Conservation (phyloP, 2,797 vertebrate genomes). For the Fratercula arctica region DNA sequence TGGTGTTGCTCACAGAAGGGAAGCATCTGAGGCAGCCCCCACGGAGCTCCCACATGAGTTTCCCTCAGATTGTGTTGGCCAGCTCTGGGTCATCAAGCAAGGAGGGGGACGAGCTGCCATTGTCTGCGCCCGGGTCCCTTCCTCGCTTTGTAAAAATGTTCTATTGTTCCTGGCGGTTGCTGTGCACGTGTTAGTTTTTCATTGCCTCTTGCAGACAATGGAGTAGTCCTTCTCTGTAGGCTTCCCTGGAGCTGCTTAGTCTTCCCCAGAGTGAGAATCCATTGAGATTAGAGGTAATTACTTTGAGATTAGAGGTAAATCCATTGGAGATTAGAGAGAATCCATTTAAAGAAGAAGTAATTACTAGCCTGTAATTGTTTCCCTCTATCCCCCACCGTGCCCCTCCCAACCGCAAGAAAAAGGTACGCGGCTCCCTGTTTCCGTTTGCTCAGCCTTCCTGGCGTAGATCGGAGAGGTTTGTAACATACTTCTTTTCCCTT, state of each 20-base stretch:
- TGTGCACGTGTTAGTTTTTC: background rate
- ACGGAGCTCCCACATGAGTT: accelerated
- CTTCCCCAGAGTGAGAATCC: constrained; percentile 44
- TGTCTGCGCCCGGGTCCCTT: background rate
- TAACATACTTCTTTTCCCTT: background rate
- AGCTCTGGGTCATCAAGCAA: background rate
- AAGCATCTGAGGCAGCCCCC: background rate
- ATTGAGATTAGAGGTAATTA: constrained; percentile 65
- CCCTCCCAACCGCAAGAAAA: background rate
- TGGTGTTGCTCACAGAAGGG: background rate
- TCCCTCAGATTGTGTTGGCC: background rate
- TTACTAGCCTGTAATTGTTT: constrained; percentile 69
- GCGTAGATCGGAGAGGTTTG: accelerated
- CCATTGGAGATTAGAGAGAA: constrained; percentile 54
- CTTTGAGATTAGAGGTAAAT: constrained; percentile 71
- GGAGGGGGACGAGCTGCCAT: background rate
- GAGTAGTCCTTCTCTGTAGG: background rate
- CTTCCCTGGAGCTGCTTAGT: background rate
- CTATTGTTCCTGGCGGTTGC: background rate
- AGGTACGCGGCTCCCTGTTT: background rate
- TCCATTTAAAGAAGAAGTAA: constrained; percentile 68
- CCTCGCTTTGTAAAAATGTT: background rate
- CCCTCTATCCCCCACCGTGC: background rate
- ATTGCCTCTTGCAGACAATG: constrained; percentile 44
- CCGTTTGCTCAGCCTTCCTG: background rate